Conservation (phyloP, 2,113 vertebrate genomes). For the Illadopsis cleaveri region DNA sequence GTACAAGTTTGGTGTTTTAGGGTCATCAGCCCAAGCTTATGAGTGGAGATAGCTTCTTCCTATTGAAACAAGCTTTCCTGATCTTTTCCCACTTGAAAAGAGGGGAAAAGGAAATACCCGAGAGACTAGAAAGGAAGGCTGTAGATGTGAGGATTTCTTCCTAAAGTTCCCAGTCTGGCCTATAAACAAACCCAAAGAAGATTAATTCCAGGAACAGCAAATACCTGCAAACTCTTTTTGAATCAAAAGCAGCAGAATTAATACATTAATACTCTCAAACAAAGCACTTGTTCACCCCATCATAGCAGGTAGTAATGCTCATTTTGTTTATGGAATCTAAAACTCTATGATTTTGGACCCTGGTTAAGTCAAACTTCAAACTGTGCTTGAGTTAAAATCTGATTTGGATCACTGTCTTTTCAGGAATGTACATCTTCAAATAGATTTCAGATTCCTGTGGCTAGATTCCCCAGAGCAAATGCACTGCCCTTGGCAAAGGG, state of each 20-base stretch:
- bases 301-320: not conserved
- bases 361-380: not conserved
- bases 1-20: not conserved
- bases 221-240: not conserved
- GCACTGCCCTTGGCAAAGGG: constrained; percentile 22
- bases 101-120: not conserved
- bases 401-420: not conserved
- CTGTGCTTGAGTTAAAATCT: not conserved
- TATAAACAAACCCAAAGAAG: not conserved
- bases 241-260: not conserved
- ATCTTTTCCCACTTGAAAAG: not conserved
- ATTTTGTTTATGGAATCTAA: not conserved
- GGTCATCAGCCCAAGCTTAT: not conserved
- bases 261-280: not conserved
- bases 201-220: not conserved
- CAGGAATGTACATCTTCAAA: constrained; percentile 26
- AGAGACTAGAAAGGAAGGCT: not conserved
- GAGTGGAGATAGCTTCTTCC: not conserved
- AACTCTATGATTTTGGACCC: not conserved
- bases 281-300: not conserved
- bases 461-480: constrained; percentile 4
- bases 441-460: constrained; percentile 46
- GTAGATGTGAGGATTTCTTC: not conserved
- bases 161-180: not conserved
- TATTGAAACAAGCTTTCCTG: not conserved